These are phyloP conservation scores for Frankliniella fusca DNA, from an alignment of 2,888 invertebrate species.

Conservation along the genomic window DNA sequence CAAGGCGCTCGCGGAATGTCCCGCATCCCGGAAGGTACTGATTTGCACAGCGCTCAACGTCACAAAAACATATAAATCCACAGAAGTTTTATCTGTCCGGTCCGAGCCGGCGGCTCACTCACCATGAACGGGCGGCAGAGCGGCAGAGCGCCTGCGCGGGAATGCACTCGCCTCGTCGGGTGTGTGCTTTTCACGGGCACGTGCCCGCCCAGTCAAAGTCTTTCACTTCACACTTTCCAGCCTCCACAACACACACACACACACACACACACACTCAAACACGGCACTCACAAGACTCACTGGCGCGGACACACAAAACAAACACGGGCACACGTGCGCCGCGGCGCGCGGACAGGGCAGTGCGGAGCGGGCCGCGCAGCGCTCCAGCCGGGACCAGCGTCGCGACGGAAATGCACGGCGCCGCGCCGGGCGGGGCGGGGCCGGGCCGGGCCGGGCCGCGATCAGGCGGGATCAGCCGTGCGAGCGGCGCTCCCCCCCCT, in stretches of 20 bases:
- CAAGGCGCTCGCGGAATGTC: too few species aligned
- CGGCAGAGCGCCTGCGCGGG: too few species aligned
- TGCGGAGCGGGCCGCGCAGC: background rate
- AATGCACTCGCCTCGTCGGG: too few species aligned
- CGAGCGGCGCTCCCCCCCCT: background rate
- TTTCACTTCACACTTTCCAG: background rate
- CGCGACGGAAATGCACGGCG: conserved; percentile 14
- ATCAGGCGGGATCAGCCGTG: background rate
- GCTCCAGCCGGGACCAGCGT: background rate
- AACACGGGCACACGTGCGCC: background rate
- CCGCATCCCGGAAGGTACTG: too few species aligned
- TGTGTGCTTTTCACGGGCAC: too few species aligned
- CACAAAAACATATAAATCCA: too few species aligned
- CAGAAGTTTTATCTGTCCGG: too few species aligned
- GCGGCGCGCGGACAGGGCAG: too few species aligned
- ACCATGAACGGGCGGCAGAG: too few species aligned
- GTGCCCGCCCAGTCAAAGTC: too few species aligned
- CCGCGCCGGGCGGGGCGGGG: background rate
- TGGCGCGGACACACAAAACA: background rate
- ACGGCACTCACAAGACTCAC: background rate
- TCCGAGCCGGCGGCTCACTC: too few species aligned
- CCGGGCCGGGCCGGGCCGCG: background rate
- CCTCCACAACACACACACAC: background rate
- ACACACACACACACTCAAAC: conserved; percentile 7
- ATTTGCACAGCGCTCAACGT: too few species aligned